phyloP scores from a whole-genome alignment of 2,888 invertebrate species.

The Drosophila melanosoma region DNA sequence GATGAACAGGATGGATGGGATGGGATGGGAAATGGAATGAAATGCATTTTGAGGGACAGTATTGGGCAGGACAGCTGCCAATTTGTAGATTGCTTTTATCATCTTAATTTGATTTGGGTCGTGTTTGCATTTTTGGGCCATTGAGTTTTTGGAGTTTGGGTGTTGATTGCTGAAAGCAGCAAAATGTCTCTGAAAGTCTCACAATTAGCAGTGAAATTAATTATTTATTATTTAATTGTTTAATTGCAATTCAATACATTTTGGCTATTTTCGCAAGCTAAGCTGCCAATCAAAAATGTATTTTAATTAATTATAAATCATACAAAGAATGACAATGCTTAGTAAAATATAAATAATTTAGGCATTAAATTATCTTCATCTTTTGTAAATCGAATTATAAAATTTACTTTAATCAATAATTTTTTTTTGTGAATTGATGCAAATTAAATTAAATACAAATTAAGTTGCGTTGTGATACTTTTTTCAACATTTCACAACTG shows the following conservation, averaged over 20 bases:
- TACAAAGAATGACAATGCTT: background rate
- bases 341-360: background rate
- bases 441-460: background rate
- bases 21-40: background rate
- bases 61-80: slow-evolving; percentile 48
- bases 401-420: too few relatives aligned
- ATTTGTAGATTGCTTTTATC: slow-evolving; percentile 80
- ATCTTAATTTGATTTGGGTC: slow-evolving; percentile 77
- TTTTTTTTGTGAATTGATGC: too few relatives aligned
- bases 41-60: background rate
- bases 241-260: slow-evolving; percentile 53
- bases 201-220: slow-evolving; percentile 61
- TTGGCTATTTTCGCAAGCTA: background rate
- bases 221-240: slow-evolving; percentile 65
- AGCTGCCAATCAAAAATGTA: background rate
- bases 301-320: background rate
- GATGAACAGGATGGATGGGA: background rate
- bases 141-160: background rate
- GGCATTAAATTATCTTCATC: accelerated
- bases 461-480: background rate
- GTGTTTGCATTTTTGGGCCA: slow-evolving; percentile 55
- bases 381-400: background rate
- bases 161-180: slow-evolving; percentile 6
- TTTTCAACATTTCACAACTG: background rate
- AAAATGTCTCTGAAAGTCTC: slow-evolving; percentile 24